Evolutionary conservation across 2,888 invertebrate genomes (phyloP).

Genomic region (Drosophila rubida): DNA sequence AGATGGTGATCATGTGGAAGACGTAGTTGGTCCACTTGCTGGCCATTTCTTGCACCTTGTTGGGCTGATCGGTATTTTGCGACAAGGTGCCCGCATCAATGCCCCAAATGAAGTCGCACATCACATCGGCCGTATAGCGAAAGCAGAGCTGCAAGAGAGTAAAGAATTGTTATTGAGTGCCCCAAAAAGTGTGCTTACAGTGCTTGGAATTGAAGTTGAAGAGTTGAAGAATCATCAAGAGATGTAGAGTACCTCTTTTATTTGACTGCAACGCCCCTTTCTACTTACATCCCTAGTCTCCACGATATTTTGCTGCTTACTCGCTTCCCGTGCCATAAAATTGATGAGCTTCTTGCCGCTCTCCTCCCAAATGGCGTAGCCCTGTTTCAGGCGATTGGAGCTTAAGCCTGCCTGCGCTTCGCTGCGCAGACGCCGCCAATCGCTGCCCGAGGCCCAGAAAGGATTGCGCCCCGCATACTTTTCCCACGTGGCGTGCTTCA

Average conservation of each 20-base stretch:
- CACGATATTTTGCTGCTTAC: constrained; percentile 31
- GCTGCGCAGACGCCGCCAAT: constrained; percentile 85
- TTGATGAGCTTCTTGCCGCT: constrained; percentile 58
- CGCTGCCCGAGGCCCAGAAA: constrained; percentile 84
- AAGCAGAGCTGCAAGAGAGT: constrained; percentile 62
- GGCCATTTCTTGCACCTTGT: constrained; percentile 62
- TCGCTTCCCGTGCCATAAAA: constrained; percentile 41
- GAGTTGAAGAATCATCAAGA: too few relatives aligned
- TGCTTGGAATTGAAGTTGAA: too few relatives aligned
- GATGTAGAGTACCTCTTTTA: too few relatives aligned
- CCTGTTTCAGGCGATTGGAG: constrained; percentile 74
- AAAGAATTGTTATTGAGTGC: background rate
- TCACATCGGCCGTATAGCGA: constrained; percentile 76
- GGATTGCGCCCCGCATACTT: constrained; percentile 85
- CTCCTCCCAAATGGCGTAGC: constrained; percentile 68
- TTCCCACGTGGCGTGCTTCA: constrained; percentile 83
- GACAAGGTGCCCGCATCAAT: constrained; percentile 75
- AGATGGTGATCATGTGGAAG: constrained; percentile 58
- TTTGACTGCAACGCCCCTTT: too few relatives aligned
- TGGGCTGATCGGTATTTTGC: constrained; percentile 30
- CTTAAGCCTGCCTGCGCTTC: constrained; percentile 85
- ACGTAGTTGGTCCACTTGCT: constrained; percentile 60
- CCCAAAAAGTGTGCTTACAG: background rate
- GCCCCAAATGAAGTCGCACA: constrained; percentile 81
- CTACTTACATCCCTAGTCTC: constrained; percentile 76